A percentile compares a stretch with the other conserved stretches of the same genome.
Evolutionary conservation across 2,888 invertebrate genomes (phyloP).

Genomic region (Lycophotia porphyrea): DNA sequence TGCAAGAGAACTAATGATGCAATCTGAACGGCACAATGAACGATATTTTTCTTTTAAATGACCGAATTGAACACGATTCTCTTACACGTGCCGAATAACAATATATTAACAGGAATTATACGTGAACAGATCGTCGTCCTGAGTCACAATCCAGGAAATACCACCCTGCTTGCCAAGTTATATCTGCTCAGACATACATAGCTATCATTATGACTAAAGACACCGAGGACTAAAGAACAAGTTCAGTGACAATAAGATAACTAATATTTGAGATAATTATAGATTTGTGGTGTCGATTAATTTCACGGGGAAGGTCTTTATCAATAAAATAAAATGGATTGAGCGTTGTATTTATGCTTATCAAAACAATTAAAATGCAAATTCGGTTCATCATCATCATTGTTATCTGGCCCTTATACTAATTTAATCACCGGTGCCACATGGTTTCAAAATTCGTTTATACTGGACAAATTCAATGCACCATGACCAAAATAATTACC

Average conservation of each 20-base stretch:
- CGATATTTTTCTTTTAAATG: not conserved
- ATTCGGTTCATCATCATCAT: not conserved
- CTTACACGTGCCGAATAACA: slow-evolving; percentile 30
- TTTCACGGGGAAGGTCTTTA: not conserved
- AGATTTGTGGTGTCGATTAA: slow-evolving; percentile 13
- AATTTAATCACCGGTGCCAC: not conserved
- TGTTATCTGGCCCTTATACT: not conserved
- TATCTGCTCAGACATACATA: slow-evolving; percentile 48
- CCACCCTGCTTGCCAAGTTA: slow-evolving; percentile 76
- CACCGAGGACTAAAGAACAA: slow-evolving; percentile 14
- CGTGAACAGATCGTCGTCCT: slow-evolving; percentile 49
- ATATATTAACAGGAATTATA: slow-evolving; percentile 33
- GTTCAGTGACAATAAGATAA: slow-evolving; percentile 31
- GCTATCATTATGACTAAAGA: too few species aligned
- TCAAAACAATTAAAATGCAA: not conserved
- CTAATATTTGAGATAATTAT: not conserved
- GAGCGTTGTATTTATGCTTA: not conserved
- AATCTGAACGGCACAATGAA: not conserved
- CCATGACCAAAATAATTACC: not conserved
- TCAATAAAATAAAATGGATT: not conserved
- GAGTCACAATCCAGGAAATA: slow-evolving; percentile 84
- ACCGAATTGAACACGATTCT: not conserved
- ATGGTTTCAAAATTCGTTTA: not conserved
- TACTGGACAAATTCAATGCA: not conserved
- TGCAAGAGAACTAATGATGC: slow-evolving; percentile 1